These are phyloP conservation scores for Natator depressus DNA, from an alignment of 2,113 vertebrate genomes.

Conservation along the genomic window DNA sequence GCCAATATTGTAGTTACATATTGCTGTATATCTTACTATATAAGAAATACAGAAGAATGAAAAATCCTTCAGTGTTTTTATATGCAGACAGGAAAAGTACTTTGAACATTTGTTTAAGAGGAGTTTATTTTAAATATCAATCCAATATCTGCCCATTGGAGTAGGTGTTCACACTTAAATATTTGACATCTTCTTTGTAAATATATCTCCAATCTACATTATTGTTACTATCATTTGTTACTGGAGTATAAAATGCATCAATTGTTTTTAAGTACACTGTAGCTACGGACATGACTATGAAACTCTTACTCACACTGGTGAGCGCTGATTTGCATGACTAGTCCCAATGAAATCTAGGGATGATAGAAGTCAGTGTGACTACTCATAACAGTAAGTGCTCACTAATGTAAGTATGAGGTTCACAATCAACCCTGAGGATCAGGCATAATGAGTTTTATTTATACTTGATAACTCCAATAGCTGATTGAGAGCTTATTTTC, in stretches of 20 bases:
- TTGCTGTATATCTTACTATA: neutral
- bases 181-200: neutral
- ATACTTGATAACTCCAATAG: neutral
- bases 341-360: conserved; percentile 3
- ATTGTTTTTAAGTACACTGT: neutral
- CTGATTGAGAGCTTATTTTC: neutral
- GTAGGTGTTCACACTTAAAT: neutral
- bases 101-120: neutral
- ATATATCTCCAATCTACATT: neutral
- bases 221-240: neutral
- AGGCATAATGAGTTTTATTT: accelerated
- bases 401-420: neutral
- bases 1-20: neutral
- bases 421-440: neutral
- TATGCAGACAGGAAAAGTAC: neutral
- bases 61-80: neutral
- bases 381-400: neutral
- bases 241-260: neutral
- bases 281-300: neutral
- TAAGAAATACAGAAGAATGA: neutral
- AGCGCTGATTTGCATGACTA: neutral
- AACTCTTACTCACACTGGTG: neutral
- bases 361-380: neutral
- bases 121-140: neutral
- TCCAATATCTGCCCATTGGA: neutral